Percentiles rank a stretch among this genome's conserved stretches.
phyloP scores from a whole-genome alignment of 2,113 vertebrate genomes.

The Scomber japonicus region DNA sequence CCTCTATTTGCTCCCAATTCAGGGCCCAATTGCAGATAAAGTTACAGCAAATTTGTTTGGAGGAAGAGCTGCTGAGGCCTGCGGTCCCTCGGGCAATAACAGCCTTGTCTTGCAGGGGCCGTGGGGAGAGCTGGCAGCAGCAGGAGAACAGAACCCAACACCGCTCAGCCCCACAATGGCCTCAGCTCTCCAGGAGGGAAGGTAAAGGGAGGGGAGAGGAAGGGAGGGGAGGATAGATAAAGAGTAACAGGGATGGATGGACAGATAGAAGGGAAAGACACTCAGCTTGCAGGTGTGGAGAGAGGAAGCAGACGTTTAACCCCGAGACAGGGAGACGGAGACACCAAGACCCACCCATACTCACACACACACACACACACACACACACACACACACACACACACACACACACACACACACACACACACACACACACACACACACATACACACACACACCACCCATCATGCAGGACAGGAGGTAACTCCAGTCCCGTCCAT shows the following conservation, averaged over 20 bases:
- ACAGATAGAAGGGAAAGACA: constrained; percentile 68
- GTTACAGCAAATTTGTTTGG: constrained; percentile 99
- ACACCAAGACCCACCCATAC: constrained; percentile 50
- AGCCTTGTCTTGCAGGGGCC: constrained; percentile 92
- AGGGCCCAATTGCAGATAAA: constrained; percentile 97
- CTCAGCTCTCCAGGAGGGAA: constrained; percentile 86
- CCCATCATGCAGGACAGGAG: constrained; percentile 85
- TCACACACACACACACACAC: constrained; percentile 57
- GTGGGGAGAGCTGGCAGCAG: constrained; percentile 88
- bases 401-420: constrained; percentile 37
- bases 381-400: constrained; percentile 57
- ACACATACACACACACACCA: constrained; percentile 60
- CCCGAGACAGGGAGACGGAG: constrained; percentile 67
- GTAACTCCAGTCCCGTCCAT: constrained; percentile 86
- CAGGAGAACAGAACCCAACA: constrained; percentile 89
- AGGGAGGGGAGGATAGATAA: constrained; percentile 61
- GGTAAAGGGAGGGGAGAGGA: constrained; percentile 48
- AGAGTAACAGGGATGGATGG: constrained; percentile 68
- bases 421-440: constrained; percentile 31
- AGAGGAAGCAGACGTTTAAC: constrained; percentile 88
- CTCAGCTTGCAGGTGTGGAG: constrained; percentile 93
- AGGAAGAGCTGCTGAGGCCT: constrained; percentile 95
- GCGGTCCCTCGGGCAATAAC: constrained; percentile 92
- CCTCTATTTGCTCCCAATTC: constrained; percentile 93
- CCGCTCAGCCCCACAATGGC: constrained; percentile 88